Evolutionary conservation across 2,888 invertebrate genomes (phyloP), one percentile per base, ranked within the genome.

Genomic region (Cantharis rufa): DNA sequence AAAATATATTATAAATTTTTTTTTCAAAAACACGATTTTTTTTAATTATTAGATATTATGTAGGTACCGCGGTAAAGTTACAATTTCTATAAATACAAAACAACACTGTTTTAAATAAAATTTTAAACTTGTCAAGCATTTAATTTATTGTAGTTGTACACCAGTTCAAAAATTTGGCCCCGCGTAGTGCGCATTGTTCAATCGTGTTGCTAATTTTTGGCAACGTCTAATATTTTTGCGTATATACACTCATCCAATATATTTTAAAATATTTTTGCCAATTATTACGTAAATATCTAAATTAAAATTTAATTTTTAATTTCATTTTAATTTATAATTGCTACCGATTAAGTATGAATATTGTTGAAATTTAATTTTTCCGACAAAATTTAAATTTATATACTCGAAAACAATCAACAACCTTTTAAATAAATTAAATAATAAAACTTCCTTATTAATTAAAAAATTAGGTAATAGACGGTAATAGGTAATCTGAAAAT

Each of bases 121-220:
- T 66, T 66, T 66, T 66, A 66, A 62, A 70, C 28, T 69, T 71
- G 76, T 75, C 79, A 78, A 66, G 73, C 62, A 64, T 15, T 21
- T 78, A 70, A 79, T 79, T 79, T 78, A 79, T 78, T 32, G 48
- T 66, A 28, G 48, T 62, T 69, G 76, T 70, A 66, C 64, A 66
- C 64, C 24, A 75, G 76, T 77, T 77, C 79, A 72, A 75, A 78
- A 75, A 80, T 80, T 80, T 80, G 80, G 80, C 80, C 80, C 27
- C 71, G 73, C 80, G 77, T 79, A 70, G 69, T 75, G 28, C 32
- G 72, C 80, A 80, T 80, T 79, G 80, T 80, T 80, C 69, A 71
- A 74, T 63, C 76, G 69, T 78, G 78, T 78, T 74, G 70, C 21
- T 76, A 70, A 76, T 79, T 78, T 79, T 74, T 79, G 77, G 78